These are phyloP conservation scores for Pedetes capensis DNA, from an alignment of 2,113 vertebrate species.

Conservation along the genomic window DNA sequence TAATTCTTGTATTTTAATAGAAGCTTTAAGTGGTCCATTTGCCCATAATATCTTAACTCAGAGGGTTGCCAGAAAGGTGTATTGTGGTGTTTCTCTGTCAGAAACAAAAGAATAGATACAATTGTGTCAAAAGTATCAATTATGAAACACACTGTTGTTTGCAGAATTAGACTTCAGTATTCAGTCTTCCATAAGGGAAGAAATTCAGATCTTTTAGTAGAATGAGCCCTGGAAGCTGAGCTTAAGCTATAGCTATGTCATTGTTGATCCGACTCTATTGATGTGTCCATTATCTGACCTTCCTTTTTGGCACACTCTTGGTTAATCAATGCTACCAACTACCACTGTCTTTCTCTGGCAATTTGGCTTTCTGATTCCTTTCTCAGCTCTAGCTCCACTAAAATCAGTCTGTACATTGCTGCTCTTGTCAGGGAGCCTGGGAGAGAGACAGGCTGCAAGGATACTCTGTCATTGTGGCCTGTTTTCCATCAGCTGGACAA, in stretches of 20 bases:
- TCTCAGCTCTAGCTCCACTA: not conserved
- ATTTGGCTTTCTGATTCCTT: slow-evolving; percentile 28
- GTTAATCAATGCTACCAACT: not conserved
- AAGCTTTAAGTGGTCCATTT: slow-evolving; percentile 4
- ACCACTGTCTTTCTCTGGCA: not conserved
- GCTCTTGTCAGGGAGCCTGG: not conserved
- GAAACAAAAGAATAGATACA: slow-evolving; percentile 14
- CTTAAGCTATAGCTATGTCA: not conserved
- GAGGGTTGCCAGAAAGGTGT: not conserved
- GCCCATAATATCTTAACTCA: not conserved
- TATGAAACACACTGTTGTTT: not conserved
- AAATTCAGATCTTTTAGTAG: not conserved
- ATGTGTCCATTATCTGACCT: not conserved
- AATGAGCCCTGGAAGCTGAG: not conserved
- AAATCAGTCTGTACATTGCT: not conserved
- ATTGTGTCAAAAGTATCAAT: not conserved
- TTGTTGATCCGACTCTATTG: not conserved
- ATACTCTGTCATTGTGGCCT: not conserved
- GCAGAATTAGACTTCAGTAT: slow-evolving; percentile 13
- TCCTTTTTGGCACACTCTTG: not conserved
- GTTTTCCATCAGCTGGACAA: not conserved
- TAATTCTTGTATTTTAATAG: not conserved
- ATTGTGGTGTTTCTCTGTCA: not conserved
- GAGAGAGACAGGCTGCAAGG: not conserved
- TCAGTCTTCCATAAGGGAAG: slow-evolving; percentile 15